Percentiles rank a stretch among this genome's conserved stretches.
Conservation (phyloP, 2,797 vertebrate genomes). For the Caiman crocodilus region DNA sequence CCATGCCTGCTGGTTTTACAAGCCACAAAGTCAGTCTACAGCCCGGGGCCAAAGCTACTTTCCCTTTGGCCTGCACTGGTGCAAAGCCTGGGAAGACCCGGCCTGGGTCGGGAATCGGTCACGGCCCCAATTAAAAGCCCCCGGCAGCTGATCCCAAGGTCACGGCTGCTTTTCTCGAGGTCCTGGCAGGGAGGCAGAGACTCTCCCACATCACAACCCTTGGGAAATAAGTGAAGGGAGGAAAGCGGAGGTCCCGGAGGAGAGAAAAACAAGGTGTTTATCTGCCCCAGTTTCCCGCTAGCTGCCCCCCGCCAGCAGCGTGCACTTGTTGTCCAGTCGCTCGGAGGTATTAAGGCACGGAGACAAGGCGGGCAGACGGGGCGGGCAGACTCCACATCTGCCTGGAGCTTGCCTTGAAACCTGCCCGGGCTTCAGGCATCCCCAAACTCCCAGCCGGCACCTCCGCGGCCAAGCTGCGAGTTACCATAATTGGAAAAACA, state of each 20-base stretch:
- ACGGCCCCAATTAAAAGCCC: background rate
- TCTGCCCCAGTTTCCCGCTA: background rate
- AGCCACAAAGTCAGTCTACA: background rate
- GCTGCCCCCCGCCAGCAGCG: background rate
- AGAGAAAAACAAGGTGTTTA: background rate
- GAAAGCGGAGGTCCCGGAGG: background rate
- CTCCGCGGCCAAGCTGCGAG: background rate
- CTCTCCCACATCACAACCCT: accelerated
- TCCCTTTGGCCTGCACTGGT: background rate
- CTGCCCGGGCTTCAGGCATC: background rate
- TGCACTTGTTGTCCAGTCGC: accelerated
- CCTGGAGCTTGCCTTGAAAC: background rate
- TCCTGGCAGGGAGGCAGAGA: background rate
- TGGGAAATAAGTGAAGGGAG: background rate
- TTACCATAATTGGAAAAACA: background rate
- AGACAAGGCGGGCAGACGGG: accelerated
- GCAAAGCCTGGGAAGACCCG: background rate
- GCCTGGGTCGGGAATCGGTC: too few relatives aligned
- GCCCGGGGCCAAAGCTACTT: background rate
- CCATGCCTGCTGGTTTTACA: background rate
- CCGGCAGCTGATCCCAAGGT: background rate
- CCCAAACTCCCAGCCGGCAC: background rate
- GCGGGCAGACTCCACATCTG: background rate
- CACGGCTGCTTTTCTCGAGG: background rate
- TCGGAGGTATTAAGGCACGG: accelerated